Conservation (phyloP, 2,797 vertebrate genomes). For the Mus minutoides region DNA sequence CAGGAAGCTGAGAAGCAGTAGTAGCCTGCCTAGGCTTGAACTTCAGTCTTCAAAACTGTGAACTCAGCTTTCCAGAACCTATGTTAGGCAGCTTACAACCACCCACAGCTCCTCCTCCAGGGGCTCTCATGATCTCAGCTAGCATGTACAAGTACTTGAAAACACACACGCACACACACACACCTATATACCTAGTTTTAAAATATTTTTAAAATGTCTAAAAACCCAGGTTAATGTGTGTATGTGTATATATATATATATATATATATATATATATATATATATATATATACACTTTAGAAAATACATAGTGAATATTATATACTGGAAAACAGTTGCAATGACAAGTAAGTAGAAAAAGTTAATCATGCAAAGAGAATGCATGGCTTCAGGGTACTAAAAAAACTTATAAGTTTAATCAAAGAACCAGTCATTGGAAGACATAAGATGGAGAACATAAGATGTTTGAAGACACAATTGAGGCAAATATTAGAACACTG, state of each 20-base stretch:
- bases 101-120: background rate
- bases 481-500: background rate
- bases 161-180: background rate
- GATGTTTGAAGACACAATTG: background rate
- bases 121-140: background rate
- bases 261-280: too few relatives aligned
- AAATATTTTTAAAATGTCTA: background rate
- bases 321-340: constrained; percentile 37
- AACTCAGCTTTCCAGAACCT: background rate
- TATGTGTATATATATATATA: too few relatives aligned
- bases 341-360: constrained; percentile 7
- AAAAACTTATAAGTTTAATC: background rate
- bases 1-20: background rate
- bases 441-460: constrained; percentile 13
- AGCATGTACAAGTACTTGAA: background rate
- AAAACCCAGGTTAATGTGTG: background rate
- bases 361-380: constrained; percentile 35
- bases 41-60: background rate
- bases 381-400: background rate
- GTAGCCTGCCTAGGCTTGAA: background rate
- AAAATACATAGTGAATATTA: background rate
- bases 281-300: background rate
- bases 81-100: background rate
- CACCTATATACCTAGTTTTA: background rate
- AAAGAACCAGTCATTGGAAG: constrained; percentile 6